phyloP scores from a whole-genome alignment of 2,113 vertebrate genomes.

The Dipodomys spectabilis region DNA sequence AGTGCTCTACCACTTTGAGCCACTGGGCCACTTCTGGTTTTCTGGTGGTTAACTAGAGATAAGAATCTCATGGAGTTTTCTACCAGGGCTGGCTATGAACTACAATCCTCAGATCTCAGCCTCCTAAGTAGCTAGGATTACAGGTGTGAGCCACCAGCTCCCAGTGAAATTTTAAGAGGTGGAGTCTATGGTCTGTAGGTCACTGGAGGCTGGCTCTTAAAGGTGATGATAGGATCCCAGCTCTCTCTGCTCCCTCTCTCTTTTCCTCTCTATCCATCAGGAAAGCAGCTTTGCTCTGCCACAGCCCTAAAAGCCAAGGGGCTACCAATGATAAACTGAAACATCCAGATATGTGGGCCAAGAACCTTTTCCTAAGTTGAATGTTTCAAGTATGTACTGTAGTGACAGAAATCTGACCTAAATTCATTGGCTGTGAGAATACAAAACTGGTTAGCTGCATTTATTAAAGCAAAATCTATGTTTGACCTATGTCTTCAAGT shows the following conservation, averaged over 20 bases:
- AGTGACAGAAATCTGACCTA: not conserved
- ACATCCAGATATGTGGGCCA: not conserved
- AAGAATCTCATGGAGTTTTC: too few species aligned
- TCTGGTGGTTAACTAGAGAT: too few species aligned
- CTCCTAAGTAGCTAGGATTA: too few species aligned
- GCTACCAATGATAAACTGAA: not conserved
- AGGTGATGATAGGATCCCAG: not conserved
- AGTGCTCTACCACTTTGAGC: too few species aligned
- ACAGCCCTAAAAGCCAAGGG: not conserved
- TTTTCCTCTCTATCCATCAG: not conserved
- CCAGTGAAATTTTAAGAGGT: not conserved
- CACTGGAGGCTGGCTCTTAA: not conserved
- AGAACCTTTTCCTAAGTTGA: not conserved
- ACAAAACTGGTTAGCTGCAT: not conserved
- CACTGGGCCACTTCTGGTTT: too few species aligned
- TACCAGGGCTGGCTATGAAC: too few species aligned
- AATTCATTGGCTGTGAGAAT: not conserved
- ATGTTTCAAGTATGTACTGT: not conserved
- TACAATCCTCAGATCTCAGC: too few species aligned
- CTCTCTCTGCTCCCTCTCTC: not conserved
- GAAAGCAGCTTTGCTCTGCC: not conserved
- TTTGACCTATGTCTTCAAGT: not conserved
- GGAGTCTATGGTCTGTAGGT: not conserved
- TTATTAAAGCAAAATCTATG: not conserved
- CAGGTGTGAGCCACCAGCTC: too few species aligned